Conservation (phyloP, 2,888 invertebrate genomes). For the Lycocerus yunnanus region DNA sequence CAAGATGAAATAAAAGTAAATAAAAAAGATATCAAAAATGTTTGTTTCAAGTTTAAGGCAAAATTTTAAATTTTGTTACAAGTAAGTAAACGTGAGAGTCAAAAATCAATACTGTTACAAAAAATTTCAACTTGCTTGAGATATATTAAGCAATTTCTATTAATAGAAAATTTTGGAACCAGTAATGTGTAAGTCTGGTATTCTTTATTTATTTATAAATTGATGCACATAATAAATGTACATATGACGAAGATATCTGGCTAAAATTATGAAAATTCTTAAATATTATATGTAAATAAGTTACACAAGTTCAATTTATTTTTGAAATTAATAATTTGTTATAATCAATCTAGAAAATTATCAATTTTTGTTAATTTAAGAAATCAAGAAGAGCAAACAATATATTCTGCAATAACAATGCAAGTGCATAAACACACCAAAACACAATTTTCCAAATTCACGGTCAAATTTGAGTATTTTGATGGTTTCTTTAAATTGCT, state of each 20-base stretch:
- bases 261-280: not conserved
- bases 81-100: not conserved
- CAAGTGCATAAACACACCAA: not conserved
- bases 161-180: slow-evolving; percentile 18
- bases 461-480: not conserved
- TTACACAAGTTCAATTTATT: not conserved
- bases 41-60: not conserved
- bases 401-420: not conserved
- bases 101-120: not conserved
- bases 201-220: slow-evolving; percentile 14
- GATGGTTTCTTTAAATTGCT: not conserved
- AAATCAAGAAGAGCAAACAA: not conserved
- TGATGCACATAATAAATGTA: not conserved
- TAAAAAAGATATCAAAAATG: not conserved
- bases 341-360: not conserved
- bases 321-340: not conserved
- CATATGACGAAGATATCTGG: not conserved
- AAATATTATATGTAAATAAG: not conserved
- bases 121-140: not conserved
- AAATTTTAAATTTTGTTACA: not conserved
- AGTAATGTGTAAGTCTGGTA: slow-evolving; percentile 10
- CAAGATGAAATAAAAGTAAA: not conserved
- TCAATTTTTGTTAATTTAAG: not conserved
- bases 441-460: not conserved
- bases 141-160: slow-evolving; percentile 1